phyloP scores from a whole-genome alignment of 2,113 vertebrate species.

The Polypterus bichir region DNA sequence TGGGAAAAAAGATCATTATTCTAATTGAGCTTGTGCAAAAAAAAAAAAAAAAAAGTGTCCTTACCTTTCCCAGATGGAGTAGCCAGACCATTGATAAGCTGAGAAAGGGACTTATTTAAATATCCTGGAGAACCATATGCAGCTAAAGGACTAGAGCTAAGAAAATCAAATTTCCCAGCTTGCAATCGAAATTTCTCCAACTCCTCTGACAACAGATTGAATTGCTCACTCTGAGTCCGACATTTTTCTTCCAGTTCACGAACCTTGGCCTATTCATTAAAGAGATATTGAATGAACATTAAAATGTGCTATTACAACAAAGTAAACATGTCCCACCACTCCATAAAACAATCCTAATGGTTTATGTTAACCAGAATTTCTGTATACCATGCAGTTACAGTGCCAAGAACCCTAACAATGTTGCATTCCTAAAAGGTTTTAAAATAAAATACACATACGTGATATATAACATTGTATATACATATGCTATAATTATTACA shows the following conservation, averaged over 20 bases:
- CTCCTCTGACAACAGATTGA: constrained; percentile 83
- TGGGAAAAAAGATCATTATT: too few species aligned
- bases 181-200: constrained; percentile 82
- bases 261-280: constrained; percentile 69
- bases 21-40: too few species aligned
- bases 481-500: too few species aligned
- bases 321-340: too few species aligned
- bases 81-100: constrained; percentile 78
- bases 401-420: too few species aligned
- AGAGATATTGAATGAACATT: constrained; percentile 1
- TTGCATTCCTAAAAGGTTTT: too few species aligned
- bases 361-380: too few species aligned
- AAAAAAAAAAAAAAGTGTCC: constrained; percentile 1
- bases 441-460: too few species aligned
- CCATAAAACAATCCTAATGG: too few species aligned
- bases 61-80: constrained; percentile 72
- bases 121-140: constrained; percentile 46
- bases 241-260: constrained; percentile 93
- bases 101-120: constrained; percentile 62
- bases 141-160: constrained; percentile 45
- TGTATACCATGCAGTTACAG: too few species aligned
- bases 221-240: constrained; percentile 85
- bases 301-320: too few species aligned
- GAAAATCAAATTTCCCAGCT: constrained; percentile 74
- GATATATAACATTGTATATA: too few species aligned